Conservation (phyloP, 2,113 vertebrate species). For the Gambusia affinis region DNA sequence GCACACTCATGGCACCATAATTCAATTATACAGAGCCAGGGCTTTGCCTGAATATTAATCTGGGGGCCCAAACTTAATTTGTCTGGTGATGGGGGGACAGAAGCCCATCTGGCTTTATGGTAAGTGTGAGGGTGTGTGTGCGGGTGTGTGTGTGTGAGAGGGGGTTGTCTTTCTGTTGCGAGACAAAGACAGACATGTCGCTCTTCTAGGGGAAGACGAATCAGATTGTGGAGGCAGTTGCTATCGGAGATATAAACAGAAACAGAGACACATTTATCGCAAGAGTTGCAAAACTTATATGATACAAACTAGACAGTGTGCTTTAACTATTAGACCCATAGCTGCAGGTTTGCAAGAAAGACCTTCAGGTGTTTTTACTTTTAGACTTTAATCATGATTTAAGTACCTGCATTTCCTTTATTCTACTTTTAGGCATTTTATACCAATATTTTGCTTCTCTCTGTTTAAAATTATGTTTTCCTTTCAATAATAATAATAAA, state of each 20-base stretch:
- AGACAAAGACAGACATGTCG: constrained; percentile 66
- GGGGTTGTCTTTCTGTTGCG: constrained; percentile 65
- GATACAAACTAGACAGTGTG: not conserved
- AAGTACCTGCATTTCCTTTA: not conserved
- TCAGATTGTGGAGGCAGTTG: constrained; percentile 58
- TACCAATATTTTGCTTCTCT: not conserved
- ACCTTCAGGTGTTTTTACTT: not conserved
- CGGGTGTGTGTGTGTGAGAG: constrained; percentile 38
- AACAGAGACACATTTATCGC: not conserved
- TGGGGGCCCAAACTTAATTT: constrained; percentile 79
- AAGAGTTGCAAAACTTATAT: not conserved
- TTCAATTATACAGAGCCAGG: constrained; percentile 77
- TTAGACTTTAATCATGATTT: not conserved
- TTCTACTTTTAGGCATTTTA: not conserved
- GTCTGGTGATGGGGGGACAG: constrained; percentile 72
- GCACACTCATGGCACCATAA: constrained; percentile 75
- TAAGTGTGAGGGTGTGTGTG: constrained; percentile 43
- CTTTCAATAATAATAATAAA: not conserved
- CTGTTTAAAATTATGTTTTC: not conserved
- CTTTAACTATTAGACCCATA: not conserved
- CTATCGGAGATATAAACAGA: not conserved
- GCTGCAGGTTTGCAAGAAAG: not conserved
- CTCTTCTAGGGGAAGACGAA: constrained; percentile 67
- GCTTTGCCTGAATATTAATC: constrained; percentile 82
- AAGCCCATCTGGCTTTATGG: constrained; percentile 73